Evolutionary conservation across 2,797 vertebrate species (phyloP).

Genomic region (Urosaurus nigricauda): DNA sequence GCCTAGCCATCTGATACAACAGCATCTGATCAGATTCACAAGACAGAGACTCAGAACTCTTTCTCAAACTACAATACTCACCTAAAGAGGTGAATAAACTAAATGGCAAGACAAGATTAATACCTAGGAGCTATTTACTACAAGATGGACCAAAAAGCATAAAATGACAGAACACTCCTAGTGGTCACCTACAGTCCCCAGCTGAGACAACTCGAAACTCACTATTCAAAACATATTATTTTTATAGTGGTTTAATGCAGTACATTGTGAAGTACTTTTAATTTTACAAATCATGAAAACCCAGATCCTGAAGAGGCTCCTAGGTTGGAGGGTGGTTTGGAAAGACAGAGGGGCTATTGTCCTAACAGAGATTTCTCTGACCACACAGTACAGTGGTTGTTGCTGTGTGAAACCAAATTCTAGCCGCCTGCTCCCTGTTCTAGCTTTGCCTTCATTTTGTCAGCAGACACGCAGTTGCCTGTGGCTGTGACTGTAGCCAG

Average conservation of each 20-base stretch:
- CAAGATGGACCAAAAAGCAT: no score
- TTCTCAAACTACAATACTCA: no score
- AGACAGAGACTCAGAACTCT: no score
- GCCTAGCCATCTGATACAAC: no score
- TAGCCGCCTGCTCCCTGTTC: not conserved
- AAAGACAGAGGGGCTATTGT: slow-evolving; percentile 27
- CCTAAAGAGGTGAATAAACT: no score
- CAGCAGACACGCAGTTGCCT: not conserved
- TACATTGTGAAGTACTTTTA: not conserved
- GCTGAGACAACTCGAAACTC: no score
- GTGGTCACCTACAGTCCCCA: no score
- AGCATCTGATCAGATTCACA: no score
- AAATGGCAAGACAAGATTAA: no score
- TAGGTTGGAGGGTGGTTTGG: not conserved
- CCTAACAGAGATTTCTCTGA: slow-evolving; percentile 1
- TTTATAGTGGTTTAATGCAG: not conserved
- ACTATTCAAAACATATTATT: no score
- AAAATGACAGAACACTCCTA: no score
- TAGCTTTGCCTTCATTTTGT: slow-evolving; percentile 27
- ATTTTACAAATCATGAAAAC: not conserved
- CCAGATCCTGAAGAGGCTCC: not conserved
- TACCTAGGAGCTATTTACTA: no score
- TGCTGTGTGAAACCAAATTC: slow-evolving; percentile 24
- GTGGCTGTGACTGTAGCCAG: not conserved
- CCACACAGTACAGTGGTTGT: slow-evolving; percentile 16